Percentiles rank a stretch among this genome's conserved stretches.
Evolutionary conservation across 2,888 invertebrate genomes (phyloP).

Genomic region (Cerastis rubricosa): DNA sequence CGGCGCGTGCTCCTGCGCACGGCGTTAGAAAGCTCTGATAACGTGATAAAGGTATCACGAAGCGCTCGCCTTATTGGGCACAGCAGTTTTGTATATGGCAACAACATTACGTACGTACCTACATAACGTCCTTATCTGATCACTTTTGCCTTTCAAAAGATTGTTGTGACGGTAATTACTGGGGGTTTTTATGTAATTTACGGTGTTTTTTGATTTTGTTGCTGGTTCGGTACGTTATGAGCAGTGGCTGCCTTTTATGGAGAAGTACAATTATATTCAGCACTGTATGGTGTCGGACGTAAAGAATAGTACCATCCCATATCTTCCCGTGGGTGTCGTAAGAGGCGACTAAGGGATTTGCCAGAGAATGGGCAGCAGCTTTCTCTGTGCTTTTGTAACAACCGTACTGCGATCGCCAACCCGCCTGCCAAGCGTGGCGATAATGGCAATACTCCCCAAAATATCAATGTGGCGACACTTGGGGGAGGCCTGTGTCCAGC

Average conservation of each 20-base stretch:
- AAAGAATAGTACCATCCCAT: too few relatives aligned
- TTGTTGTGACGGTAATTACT: conserved; percentile 39
- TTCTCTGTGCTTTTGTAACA: too few relatives aligned
- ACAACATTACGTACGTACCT: conserved; percentile 48
- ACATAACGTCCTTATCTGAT: conserved; percentile 56
- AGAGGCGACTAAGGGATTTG: too few relatives aligned
- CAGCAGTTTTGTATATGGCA: conserved; percentile 56
- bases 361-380: too few relatives aligned
- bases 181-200: conserved; percentile 25
- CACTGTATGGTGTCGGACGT: too few relatives aligned
- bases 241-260: not conserved
- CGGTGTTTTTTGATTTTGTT: conserved; percentile 19
- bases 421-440: too few relatives aligned
- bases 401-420: too few relatives aligned
- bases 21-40: conserved; percentile 74
- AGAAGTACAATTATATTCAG: conserved; percentile 6
- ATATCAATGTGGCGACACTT: too few relatives aligned
- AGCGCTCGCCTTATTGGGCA: conserved; percentile 70
- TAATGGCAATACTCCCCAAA: too few relatives aligned
- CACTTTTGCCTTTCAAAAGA: conserved; percentile 46
- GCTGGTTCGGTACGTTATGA: not conserved
- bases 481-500: too few relatives aligned
- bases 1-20: conserved; percentile 65
- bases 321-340: too few relatives aligned
- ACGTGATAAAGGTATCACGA: conserved; percentile 76